Percentiles rank a stretch among this genome's conserved stretches.
Conservation (phyloP, 2,113 vertebrate genomes). For the Girardinichthys multiradiatus region DNA sequence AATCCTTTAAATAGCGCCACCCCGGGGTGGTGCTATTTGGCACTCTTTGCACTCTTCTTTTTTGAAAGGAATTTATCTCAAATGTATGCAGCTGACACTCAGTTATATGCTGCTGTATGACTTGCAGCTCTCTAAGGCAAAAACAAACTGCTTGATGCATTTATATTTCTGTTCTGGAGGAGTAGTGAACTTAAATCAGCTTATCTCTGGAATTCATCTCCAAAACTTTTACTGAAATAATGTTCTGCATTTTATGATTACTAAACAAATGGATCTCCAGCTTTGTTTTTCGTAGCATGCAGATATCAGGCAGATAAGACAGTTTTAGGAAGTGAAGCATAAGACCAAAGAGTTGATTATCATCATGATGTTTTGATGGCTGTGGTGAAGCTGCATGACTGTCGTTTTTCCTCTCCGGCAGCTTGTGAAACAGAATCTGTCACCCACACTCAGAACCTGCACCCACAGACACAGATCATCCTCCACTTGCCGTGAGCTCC, state of each 20-base stretch:
- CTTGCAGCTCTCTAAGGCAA: not conserved
- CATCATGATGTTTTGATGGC: not conserved
- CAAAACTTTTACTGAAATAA: not conserved
- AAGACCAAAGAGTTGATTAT: not conserved
- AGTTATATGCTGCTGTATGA: not conserved
- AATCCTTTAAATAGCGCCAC: not conserved
- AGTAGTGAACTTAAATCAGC: not conserved
- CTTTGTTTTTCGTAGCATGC: not conserved
- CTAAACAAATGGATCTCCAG: not conserved
- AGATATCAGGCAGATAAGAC: not conserved
- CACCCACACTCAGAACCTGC: conserved; percentile 1
- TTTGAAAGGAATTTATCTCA: not conserved
- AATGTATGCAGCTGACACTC: conserved; percentile 6
- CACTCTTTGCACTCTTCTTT: too few relatives aligned
- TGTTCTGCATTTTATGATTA: not conserved
- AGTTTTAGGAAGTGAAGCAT: not conserved
- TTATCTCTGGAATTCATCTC: not conserved
- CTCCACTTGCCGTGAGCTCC: conserved; percentile 6
- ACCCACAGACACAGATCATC: conserved; percentile 36
- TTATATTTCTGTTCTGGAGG: not conserved
- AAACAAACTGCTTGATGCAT: not conserved
- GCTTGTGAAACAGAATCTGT: conserved; percentile 27
- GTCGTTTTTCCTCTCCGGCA: conserved; percentile 11
- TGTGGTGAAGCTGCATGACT: not conserved
- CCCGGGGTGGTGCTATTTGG: not conserved